These are phyloP conservation scores for Amiota communis DNA, from an alignment of 2,888 invertebrate genomes.

Conservation along the genomic window DNA sequence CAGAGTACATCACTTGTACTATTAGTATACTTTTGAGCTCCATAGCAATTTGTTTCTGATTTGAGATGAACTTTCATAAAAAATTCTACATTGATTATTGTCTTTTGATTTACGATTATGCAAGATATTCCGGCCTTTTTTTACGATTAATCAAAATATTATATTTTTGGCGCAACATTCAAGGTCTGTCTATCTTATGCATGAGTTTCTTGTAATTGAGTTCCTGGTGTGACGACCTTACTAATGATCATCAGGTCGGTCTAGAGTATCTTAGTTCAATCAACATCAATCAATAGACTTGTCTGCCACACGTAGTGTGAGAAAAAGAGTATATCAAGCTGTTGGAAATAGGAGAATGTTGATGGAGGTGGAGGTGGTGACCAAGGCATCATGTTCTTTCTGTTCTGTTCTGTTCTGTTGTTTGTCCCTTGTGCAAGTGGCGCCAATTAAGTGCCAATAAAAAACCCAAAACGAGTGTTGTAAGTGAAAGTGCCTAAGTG, in stretches of 20 bases:
- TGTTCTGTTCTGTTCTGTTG: background rate
- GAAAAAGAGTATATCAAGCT: slow-evolving; percentile 1
- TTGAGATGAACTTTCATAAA: slow-evolving; percentile 46
- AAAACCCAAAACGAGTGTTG: slow-evolving; percentile 42
- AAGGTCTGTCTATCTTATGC: too few relatives aligned
- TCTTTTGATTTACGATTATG: slow-evolving; percentile 17
- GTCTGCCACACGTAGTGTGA: background rate
- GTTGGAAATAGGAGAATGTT: slow-evolving; percentile 40
- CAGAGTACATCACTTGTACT: slow-evolving; percentile 33
- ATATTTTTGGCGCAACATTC: too few relatives aligned
- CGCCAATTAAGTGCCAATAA: slow-evolving; percentile 62
- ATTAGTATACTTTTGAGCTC: slow-evolving; percentile 34
- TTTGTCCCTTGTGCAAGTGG: slow-evolving; percentile 38
- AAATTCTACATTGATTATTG: slow-evolving; percentile 6
- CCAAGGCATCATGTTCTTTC: background rate
- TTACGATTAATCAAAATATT: slow-evolving; percentile 15
- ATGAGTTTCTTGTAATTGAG: too few relatives aligned
- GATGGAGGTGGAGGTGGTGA: background rate
- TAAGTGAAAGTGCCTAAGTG: slow-evolving; percentile 30
- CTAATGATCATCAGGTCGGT: too few relatives aligned
- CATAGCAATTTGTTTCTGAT: slow-evolving; percentile 51
- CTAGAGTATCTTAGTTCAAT: slow-evolving; percentile 38
- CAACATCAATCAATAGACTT: slow-evolving; percentile 53
- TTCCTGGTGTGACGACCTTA: too few relatives aligned
- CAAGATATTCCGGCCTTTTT: background rate